A percentile compares a stretch with the other conserved stretches of the same genome.
Evolutionary conservation across 2,797 vertebrate species (phyloP).

Genomic region (Anabas testudineus): DNA sequence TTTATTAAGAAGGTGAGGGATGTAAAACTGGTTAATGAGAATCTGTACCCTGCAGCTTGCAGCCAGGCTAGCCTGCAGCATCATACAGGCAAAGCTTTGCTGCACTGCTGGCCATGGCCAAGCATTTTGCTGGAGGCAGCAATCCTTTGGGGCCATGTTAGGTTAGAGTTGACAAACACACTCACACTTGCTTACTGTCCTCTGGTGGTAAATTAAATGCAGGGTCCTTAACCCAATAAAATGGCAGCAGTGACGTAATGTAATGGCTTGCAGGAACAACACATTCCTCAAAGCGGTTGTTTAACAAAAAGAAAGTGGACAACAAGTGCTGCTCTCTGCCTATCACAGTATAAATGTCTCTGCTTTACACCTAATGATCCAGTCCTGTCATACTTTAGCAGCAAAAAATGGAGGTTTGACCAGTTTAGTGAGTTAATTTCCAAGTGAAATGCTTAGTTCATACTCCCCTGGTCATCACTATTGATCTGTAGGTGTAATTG

Average conservation of each 20-base stretch:
- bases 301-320: slow-evolving; percentile 22
- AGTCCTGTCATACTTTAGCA: slow-evolving; percentile 22
- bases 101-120: slow-evolving; percentile 1
- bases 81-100: slow-evolving; percentile 3
- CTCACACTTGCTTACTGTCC: slow-evolving; percentile 2
- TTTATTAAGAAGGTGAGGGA: neutral
- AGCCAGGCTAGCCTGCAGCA: slow-evolving; percentile 6
- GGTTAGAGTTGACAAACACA: slow-evolving; percentile 30
- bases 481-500: slow-evolving; percentile 66
- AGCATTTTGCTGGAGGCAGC: slow-evolving; percentile 31
- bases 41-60: neutral
- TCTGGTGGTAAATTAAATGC: slow-evolving; percentile 35
- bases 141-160: slow-evolving; percentile 13
- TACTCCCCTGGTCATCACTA: slow-evolving; percentile 48
- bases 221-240: slow-evolving; percentile 20
- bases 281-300: slow-evolving; percentile 12
- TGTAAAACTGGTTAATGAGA: slow-evolving; percentile 19
- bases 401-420: slow-evolving; percentile 33
- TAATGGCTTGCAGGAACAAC: slow-evolving; percentile 13
- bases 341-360: slow-evolving; percentile 23
- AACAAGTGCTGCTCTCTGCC: slow-evolving; percentile 20
- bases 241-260: slow-evolving; percentile 39
- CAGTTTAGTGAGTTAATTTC: slow-evolving; percentile 31
- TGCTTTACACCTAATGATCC: slow-evolving; percentile 40
- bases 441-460: slow-evolving; percentile 31